Conservation (phyloP, 2,888 invertebrate species). For the Caenorhabditis wallacei region DNA sequence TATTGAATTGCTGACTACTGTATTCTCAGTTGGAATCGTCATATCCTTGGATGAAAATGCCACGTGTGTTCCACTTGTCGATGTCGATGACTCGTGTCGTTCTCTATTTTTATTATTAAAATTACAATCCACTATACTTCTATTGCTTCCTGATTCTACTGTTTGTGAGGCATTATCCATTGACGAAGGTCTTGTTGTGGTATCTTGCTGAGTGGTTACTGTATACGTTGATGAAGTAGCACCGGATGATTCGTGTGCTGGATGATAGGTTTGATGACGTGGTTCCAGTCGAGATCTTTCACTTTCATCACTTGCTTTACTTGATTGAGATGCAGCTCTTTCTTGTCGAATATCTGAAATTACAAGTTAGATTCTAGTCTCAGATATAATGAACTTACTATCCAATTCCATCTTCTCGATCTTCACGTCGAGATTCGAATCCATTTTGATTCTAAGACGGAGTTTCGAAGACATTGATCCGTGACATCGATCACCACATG, state of each 20-base stretch:
- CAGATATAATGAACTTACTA: conserved; percentile 46
- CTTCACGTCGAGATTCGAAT: conserved; percentile 73
- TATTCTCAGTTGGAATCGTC: conserved; percentile 6
- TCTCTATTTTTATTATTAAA: conserved; percentile 66
- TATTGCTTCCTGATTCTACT: conserved; percentile 61
- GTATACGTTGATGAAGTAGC: conserved; percentile 59
- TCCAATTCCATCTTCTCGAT: conserved; percentile 74
- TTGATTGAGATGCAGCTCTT: conserved; percentile 71
- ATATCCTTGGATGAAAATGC: conserved; percentile 37
- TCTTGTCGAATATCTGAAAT: conserved; percentile 72
- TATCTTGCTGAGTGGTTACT: conserved; percentile 50
- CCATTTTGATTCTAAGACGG: conserved; percentile 70
- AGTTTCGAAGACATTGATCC: conserved; percentile 73
- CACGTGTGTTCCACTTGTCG: conserved; percentile 41
- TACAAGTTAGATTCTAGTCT: not conserved
- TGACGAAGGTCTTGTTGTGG: conserved; percentile 65
- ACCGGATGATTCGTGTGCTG: conserved; percentile 53
- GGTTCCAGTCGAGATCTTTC: conserved; percentile 49
- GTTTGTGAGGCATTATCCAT: conserved; percentile 73
- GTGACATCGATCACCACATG: conserved; percentile 65
- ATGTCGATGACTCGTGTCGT: conserved; percentile 49
- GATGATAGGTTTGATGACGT: conserved; percentile 57
- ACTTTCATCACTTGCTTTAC: conserved; percentile 67
- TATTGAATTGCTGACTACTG: conserved; percentile 10
- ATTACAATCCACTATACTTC: conserved; percentile 67